A percentile compares a stretch with the other conserved stretches of the same genome.
Evolutionary conservation across 2,113 vertebrate species (phyloP).

Genomic region (Ginglymostoma cirratum): DNA sequence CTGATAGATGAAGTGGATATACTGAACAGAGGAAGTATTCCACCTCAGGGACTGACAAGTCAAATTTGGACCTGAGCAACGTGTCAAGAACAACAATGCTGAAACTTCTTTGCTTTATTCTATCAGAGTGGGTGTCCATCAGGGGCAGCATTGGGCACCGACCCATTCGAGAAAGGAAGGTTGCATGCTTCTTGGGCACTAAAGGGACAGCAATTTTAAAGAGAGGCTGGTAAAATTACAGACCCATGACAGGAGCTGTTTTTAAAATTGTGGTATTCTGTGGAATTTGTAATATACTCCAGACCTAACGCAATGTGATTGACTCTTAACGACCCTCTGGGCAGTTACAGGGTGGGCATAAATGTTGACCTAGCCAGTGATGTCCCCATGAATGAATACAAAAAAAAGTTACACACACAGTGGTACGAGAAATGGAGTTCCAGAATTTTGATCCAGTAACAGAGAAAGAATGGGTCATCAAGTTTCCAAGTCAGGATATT

Average conservation of each 20-base stretch:
- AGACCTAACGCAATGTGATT: too few relatives aligned
- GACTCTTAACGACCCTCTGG: too few relatives aligned
- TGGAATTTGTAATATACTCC: neutral
- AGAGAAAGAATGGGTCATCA: too few relatives aligned
- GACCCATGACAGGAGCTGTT: neutral
- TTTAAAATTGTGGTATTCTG: neutral
- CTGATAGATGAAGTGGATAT: neutral
- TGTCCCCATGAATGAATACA: too few relatives aligned
- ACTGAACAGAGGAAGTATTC: neutral
- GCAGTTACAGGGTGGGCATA: too few relatives aligned
- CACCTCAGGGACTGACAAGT: neutral
- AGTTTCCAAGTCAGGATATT: too few relatives aligned
- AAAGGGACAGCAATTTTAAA: neutral
- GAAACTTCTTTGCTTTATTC: neutral
- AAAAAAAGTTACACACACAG: too few relatives aligned
- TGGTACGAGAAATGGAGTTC: too few relatives aligned
- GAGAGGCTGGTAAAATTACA: neutral
- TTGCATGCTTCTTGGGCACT: neutral
- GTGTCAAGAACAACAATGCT: neutral
- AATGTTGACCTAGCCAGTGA: too few relatives aligned
- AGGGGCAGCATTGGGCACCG: neutral
- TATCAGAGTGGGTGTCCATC: neutral
- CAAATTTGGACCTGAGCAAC: neutral
- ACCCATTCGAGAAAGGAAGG: neutral
- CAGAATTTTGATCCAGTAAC: too few relatives aligned